phyloP scores from a whole-genome alignment of 2,797 vertebrate genomes.

The Sardinella longiceps region DNA sequence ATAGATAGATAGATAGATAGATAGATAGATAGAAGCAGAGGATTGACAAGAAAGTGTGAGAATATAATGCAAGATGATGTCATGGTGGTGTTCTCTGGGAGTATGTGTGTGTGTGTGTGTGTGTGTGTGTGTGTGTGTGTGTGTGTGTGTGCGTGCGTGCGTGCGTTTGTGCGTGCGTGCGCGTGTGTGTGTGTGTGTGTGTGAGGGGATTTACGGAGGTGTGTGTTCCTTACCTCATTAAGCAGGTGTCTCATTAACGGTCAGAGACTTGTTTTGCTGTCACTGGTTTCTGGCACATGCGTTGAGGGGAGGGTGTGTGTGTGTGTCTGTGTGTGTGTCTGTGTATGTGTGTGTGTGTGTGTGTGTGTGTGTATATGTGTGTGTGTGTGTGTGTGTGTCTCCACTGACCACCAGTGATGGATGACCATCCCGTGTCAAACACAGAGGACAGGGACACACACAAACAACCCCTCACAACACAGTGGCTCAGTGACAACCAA shows the following conservation, averaged over 20 bases:
- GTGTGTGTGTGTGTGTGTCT: constrained; percentile 32
- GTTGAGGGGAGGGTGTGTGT: background rate
- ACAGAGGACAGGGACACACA: background rate
- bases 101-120: no score
- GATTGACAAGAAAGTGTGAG: no score
- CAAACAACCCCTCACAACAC: background rate
- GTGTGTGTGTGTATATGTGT: constrained; percentile 17
- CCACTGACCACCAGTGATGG: background rate
- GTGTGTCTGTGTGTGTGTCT: background rate
- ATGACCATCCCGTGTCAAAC: background rate
- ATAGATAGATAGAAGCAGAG: constrained; percentile 29
- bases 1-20: background rate
- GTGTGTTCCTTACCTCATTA: no score
- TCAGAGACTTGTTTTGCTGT: no score
- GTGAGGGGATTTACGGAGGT: no score
- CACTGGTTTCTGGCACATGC: no score
- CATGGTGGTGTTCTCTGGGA: no score
- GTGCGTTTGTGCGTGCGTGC: background rate
- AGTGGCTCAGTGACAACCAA: background rate
- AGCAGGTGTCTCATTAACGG: no score
- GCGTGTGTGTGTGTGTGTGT: constrained; percentile 7
- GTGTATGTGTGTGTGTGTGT: no score
- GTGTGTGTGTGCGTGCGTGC: background rate
- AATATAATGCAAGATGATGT: no score
- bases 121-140: background rate